A percentile compares a stretch with the other conserved stretches of the same genome.
phyloP scores from a whole-genome alignment of 2,888 invertebrate species.

The Galeopsomyia nigrocyanea region DNA sequence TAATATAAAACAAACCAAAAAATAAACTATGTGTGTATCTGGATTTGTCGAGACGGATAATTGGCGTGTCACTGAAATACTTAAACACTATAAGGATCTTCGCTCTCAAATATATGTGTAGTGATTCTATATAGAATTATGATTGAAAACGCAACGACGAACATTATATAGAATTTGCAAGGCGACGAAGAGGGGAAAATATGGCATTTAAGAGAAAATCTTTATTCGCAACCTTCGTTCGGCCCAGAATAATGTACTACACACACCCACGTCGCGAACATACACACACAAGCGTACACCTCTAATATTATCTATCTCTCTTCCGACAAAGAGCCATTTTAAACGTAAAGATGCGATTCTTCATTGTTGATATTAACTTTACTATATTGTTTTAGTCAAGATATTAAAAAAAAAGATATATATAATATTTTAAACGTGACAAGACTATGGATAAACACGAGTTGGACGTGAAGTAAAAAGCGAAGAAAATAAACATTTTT shows the following conservation, averaged over 20 bases:
- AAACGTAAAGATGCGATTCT: constrained; percentile 18
- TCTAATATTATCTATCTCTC: neutral
- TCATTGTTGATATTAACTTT: neutral
- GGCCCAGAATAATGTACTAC: neutral
- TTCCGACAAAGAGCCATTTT: constrained; percentile 3
- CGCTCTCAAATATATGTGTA: neutral
- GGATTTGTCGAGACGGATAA: constrained; percentile 18
- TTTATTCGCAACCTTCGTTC: neutral
- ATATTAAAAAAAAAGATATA: constrained; percentile 6
- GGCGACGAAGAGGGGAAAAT: neutral
- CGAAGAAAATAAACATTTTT: constrained; percentile 1
- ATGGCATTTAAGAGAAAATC: neutral
- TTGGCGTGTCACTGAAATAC: constrained; percentile 2
- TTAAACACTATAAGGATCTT: too few relatives aligned
- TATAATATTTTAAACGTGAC: constrained; percentile 26
- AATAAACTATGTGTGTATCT: constrained; percentile 18
- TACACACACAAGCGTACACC: neutral
- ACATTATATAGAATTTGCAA: neutral
- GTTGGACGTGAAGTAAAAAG: constrained; percentile 1
- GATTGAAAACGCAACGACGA: neutral
- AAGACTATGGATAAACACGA: neutral
- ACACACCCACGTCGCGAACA: too few relatives aligned
- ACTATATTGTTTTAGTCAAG: too few relatives aligned
- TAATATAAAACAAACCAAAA: constrained; percentile 32
- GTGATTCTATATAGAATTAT: too few relatives aligned